Conservation (phyloP, 2,113 vertebrate genomes). For the Odontesthes bonariensis region DNA sequence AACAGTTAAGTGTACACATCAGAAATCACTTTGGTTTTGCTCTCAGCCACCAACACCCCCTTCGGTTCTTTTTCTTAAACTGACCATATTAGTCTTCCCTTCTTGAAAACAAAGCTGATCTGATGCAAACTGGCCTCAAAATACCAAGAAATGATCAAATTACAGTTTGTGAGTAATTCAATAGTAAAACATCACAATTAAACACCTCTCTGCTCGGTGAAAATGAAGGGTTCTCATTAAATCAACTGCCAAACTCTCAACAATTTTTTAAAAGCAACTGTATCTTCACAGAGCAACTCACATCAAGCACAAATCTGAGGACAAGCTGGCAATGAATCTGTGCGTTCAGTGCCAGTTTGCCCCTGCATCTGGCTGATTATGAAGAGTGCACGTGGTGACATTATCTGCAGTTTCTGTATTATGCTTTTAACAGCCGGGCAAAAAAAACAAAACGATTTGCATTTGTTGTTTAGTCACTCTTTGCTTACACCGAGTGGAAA, state of each 20-base stretch:
- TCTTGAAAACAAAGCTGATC: conserved; percentile 28
- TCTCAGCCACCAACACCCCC: conserved; percentile 35
- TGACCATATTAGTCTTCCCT: conserved; percentile 18
- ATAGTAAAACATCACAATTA: conserved; percentile 47
- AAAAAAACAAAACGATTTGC: conserved; percentile 24
- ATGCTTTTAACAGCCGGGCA: not conserved
- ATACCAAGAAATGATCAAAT: conserved; percentile 28
- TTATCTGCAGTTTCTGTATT: not conserved
- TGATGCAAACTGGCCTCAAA: conserved; percentile 43
- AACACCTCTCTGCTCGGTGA: conserved; percentile 47
- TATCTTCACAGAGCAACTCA: not conserved
- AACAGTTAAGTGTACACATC: conserved; percentile 36
- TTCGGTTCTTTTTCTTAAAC: conserved; percentile 16
- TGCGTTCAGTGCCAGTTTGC: not conserved
- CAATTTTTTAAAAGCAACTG: conserved; percentile 31
- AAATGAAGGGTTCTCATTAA: conserved; percentile 57
- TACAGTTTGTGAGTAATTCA: conserved; percentile 45
- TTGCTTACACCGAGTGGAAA: conserved; percentile 18
- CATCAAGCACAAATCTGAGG: conserved; percentile 48
- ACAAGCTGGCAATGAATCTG: not conserved
- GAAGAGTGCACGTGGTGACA: not conserved
- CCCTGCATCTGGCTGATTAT: not conserved
- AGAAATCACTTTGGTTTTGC: conserved; percentile 68
- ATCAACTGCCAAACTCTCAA: conserved; percentile 50
- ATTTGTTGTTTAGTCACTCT: conserved; percentile 17